A percentile compares a stretch with the other conserved stretches of the same genome.
phyloP scores from a whole-genome alignment of 2,113 vertebrate species.

The Oreotragus oreotragus region DNA sequence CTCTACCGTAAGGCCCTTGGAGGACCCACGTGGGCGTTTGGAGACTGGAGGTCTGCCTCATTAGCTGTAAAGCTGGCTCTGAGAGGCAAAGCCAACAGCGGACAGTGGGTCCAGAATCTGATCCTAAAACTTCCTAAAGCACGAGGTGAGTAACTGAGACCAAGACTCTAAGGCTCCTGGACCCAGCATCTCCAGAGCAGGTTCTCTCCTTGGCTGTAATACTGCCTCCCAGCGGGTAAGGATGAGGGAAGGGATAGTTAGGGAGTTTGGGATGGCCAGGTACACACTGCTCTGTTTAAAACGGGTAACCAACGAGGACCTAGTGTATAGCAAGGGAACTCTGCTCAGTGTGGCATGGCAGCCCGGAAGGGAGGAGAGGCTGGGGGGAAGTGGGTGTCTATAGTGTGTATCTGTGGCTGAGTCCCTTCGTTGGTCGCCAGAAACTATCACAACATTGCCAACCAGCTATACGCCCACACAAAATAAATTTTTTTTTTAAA shows the following conservation, averaged over 20 bases:
- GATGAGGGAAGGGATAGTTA: background rate
- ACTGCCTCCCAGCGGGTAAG: background rate
- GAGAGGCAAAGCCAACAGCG: background rate
- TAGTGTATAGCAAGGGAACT: background rate
- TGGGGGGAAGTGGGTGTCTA: background rate
- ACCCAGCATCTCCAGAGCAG: background rate
- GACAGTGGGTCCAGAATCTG: background rate
- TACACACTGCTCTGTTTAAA: background rate
- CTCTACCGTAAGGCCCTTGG: background rate
- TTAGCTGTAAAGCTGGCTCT: background rate
- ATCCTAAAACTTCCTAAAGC: background rate
- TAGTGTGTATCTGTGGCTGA: background rate
- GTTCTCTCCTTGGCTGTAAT: background rate
- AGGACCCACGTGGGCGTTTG: background rate
- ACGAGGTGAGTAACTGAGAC: background rate
- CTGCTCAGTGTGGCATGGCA: background rate
- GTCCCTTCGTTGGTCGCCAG: background rate
- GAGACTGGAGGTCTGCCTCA: background rate
- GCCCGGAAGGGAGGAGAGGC: background rate
- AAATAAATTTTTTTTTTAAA: background rate
- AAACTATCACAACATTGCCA: background rate
- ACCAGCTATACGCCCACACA: background rate
- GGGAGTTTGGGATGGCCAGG: background rate
- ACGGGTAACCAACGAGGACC: background rate
- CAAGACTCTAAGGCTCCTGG: background rate